Base-by-base conservation (phyloP, 2,797 vertebrate species). In the Gila robusta region DNA sequence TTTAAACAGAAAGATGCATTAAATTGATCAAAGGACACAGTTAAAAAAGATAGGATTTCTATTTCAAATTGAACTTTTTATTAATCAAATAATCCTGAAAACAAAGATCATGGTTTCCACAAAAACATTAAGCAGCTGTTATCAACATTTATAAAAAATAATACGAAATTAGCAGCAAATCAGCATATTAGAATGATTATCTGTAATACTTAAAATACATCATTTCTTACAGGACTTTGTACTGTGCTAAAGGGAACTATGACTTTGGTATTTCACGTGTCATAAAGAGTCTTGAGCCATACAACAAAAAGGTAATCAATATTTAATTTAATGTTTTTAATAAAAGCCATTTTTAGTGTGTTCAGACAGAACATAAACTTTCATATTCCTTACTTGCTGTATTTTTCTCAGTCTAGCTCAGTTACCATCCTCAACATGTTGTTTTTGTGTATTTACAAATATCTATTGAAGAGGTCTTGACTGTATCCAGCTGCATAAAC, bases 181-280 rank as follows among this genome's bases (percentile, higher is more conserved):
- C 3, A 8, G 32, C 17, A 69, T 69, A 69, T 17, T 35, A 37
- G 32, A 69, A 19, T 67, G 7, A 69, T 28, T 66, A 32, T 66
- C 62, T 47, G 5, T 67, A 49, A 66, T 32, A 35, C 2, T 47
- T 80, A 6, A 1, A 67, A 3, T 10, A 16, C 11, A 44, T 44
- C 0, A 49, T 67, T 87, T 81, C 79, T 82, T 88, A 44, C 91
- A 97, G 96, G 85, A 99, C 98, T 0, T 94, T 99, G 28, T 99
- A 99, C 88, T 99, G 98, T 35, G 97, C 97, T 56, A 99, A 99
- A 72, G 98, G 98, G 37, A 99, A 99, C 93, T 99, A 98, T 37
- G 97, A 99, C 85, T 99, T 99, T 0, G 98, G 98, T 59, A 98
- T 99, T 93, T 98, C 98, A 41, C 96, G 98, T 14, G 97, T 99